Percentiles rank a stretch among this genome's conserved stretches.
These are phyloP conservation scores for Sinocyclocheilus grahami DNA, from an alignment of 2,113 vertebrate species.

Conservation along the genomic window DNA sequence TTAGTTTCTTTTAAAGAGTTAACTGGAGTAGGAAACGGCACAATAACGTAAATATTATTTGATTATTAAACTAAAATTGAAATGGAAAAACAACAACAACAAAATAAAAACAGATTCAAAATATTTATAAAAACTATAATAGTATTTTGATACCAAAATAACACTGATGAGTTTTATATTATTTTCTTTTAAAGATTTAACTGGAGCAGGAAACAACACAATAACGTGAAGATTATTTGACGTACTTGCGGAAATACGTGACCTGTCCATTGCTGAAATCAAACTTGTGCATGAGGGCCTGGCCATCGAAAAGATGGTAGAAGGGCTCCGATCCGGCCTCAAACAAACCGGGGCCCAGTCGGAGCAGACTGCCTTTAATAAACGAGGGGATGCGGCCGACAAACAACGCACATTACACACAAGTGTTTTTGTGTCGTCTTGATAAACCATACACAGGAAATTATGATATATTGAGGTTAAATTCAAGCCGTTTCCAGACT, in stretches of 20 bases:
- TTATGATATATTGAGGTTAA: background rate
- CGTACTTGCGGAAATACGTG: conserved; percentile 90
- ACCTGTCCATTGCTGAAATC: conserved; percentile 96
- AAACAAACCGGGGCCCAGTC: conserved; percentile 93
- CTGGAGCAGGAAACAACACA: background rate
- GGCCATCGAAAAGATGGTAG: conserved; percentile 96
- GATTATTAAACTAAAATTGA: too few species aligned
- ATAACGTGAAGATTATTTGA: background rate
- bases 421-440: background rate
- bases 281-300: conserved; percentile 97
- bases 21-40: too few species aligned
- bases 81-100: too few species aligned
- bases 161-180: too few species aligned
- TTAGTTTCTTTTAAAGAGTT: too few species aligned
- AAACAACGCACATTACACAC: too few species aligned
- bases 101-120: too few species aligned
- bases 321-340: conserved; percentile 92
- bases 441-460: background rate
- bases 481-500: background rate
- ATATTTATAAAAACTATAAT: too few species aligned
- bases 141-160: too few species aligned
- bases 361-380: conserved; percentile 90
- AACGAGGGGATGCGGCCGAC: conserved; percentile 89
- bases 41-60: too few species aligned
- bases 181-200: background rate